Evolutionary conservation across 2,797 vertebrate genomes (phyloP).

Genomic region (Cuniculus paca): DNA sequence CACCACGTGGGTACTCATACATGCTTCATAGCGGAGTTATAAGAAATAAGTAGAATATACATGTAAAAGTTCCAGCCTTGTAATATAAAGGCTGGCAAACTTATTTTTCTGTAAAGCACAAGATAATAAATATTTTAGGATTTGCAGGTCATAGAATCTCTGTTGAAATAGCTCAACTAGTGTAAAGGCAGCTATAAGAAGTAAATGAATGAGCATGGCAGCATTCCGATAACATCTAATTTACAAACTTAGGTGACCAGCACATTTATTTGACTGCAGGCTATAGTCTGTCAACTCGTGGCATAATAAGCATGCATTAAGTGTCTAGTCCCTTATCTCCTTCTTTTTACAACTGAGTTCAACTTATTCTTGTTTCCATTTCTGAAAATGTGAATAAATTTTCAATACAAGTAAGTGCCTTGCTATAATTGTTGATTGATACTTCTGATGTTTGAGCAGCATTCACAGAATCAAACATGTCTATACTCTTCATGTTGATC

Average conservation of each 20-base stretch:
- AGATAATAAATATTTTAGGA: neutral
- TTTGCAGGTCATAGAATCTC: neutral
- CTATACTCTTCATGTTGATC: neutral
- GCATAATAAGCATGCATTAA: neutral
- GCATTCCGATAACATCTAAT: neutral
- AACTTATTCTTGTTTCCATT: slow-evolving; percentile 21
- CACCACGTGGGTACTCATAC: neutral
- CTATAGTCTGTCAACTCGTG: neutral
- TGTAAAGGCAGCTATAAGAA: neutral
- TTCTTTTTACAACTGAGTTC: neutral
- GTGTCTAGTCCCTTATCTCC: neutral
- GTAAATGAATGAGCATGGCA: neutral
- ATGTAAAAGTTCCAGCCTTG: neutral
- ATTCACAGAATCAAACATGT: slow-evolving; percentile 17
- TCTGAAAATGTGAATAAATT: neutral
- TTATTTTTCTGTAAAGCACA: neutral
- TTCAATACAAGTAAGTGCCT: neutral
- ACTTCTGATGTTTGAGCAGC: slow-evolving; percentile 29
- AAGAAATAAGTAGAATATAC: neutral
- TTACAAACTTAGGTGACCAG: neutral
- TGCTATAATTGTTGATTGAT: neutral
- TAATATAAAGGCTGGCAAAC: neutral
- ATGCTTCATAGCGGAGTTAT: neutral
- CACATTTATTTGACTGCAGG: neutral
- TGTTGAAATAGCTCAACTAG: slow-evolving; percentile 4